phyloP scores from a whole-genome alignment of 2,888 invertebrate genomes.

The Drosophila emarginata region DNA sequence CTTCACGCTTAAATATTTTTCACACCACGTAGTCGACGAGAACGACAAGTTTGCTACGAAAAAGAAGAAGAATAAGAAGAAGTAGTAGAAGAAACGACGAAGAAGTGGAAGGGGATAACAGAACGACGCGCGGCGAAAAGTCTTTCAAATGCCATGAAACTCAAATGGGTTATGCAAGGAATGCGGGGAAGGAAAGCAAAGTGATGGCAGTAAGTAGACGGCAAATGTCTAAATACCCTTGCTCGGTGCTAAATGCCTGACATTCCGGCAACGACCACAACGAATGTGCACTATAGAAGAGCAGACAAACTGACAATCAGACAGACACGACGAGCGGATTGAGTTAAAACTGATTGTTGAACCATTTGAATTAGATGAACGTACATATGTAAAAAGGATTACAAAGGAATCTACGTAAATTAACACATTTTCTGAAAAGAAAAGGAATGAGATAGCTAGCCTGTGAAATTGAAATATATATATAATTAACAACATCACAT shows the following conservation, averaged over 20 bases:
- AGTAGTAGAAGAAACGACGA: conserved; percentile 1
- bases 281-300: conserved; percentile 37
- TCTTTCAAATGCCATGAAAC: conserved; percentile 55
- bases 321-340: neutral
- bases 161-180: conserved; percentile 63
- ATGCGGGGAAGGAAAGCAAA: conserved; percentile 34
- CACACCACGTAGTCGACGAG: conserved; percentile 63
- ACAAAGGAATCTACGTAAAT: neutral
- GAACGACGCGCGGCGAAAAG: conserved; percentile 27
- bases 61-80: conserved; percentile 28
- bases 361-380: conserved; percentile 7
- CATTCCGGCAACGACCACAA: conserved; percentile 66
- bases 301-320: conserved; percentile 12
- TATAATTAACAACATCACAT: neutral
- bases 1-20: conserved; percentile 77
- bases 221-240: conserved; percentile 75
- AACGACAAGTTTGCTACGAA: conserved; percentile 68
- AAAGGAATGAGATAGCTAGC: too few species aligned
- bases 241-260: conserved; percentile 70
- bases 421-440: too few species aligned
- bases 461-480: too few species aligned
- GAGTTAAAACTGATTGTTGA: conserved; percentile 2
- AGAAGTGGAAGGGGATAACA: conserved; percentile 25
- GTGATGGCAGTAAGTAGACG: conserved; percentile 57
- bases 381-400: neutral